Conservation (phyloP, 2,888 invertebrate genomes). For the Cheilosia soror region DNA sequence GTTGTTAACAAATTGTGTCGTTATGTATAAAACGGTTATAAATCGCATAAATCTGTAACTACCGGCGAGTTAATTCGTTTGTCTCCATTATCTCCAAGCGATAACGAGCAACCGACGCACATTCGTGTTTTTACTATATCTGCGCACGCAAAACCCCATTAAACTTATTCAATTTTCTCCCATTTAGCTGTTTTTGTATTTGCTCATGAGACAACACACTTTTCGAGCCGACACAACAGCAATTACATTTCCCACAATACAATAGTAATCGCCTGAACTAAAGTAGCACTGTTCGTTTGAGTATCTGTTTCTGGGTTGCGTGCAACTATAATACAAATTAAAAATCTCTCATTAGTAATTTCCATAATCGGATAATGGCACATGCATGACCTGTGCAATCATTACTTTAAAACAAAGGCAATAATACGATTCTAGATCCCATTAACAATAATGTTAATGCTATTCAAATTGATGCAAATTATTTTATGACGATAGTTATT, state of each 20-base stretch:
- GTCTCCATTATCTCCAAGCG: no score
- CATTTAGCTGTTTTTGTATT: background rate
- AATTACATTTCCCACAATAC: background rate
- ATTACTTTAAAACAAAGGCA: constrained; percentile 8
- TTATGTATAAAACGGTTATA: no score
- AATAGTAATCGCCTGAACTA: background rate
- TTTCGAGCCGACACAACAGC: background rate
- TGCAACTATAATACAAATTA: background rate
- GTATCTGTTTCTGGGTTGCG: background rate
- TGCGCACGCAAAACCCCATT: no score
- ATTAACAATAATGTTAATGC: constrained; percentile 25
- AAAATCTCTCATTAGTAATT: constrained; percentile 14
- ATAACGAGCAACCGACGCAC: no score
- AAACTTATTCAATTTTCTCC: no score
- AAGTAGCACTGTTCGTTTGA: constrained; percentile 11
- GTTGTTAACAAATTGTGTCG: no score
- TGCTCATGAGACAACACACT: no score
- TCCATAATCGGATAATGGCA: constrained; percentile 22
- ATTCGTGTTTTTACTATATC: no score
- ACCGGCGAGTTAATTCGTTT: no score
- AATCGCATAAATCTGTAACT: no score
- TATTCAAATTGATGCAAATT: constrained; percentile 28
- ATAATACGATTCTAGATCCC: constrained; percentile 4
- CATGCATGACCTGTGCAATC: constrained; percentile 11
- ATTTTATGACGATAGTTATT: background rate